Evolutionary conservation across 2,797 vertebrate species (phyloP).

Genomic region (Rhynchotus rufescens): DNA sequence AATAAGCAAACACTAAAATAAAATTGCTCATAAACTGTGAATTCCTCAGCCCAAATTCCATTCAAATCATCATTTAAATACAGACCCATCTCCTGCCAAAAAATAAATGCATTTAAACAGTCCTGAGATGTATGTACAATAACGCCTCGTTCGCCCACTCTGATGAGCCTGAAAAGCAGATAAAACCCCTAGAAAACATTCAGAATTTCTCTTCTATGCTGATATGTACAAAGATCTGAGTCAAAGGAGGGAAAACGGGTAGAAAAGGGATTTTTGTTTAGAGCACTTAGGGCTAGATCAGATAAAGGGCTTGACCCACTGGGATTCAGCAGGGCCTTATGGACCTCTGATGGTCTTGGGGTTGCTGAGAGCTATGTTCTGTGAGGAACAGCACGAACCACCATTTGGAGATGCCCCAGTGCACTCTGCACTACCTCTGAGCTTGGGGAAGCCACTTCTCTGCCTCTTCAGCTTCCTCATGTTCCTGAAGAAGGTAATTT

Average conservation of each 20-base stretch:
- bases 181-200: slow-evolving; percentile 1
- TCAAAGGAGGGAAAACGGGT: neutral
- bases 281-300: neutral
- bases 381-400: neutral
- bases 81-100: slow-evolving; percentile 3
- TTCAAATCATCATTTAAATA: slow-evolving; percentile 25
- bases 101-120: slow-evolving; percentile 8
- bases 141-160: neutral
- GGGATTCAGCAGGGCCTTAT: neutral
- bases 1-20: neutral
- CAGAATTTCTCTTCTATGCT: neutral
- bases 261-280: neutral
- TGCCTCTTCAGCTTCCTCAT: neutral
- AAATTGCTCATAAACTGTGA: slow-evolving; percentile 30
- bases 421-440: neutral
- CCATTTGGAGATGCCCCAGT: neutral
- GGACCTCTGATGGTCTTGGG: neutral
- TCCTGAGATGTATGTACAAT: neutral
- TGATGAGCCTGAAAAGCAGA: slow-evolving; percentile 15
- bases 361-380: neutral
- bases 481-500: neutral
- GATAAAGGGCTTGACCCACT: neutral
- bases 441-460: neutral
- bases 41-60: slow-evolving; percentile 23
- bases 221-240: neutral